These are phyloP conservation scores for Phyllotreta cruciferae DNA, from an alignment of 2,888 invertebrate genomes.

Conservation along the genomic window DNA sequence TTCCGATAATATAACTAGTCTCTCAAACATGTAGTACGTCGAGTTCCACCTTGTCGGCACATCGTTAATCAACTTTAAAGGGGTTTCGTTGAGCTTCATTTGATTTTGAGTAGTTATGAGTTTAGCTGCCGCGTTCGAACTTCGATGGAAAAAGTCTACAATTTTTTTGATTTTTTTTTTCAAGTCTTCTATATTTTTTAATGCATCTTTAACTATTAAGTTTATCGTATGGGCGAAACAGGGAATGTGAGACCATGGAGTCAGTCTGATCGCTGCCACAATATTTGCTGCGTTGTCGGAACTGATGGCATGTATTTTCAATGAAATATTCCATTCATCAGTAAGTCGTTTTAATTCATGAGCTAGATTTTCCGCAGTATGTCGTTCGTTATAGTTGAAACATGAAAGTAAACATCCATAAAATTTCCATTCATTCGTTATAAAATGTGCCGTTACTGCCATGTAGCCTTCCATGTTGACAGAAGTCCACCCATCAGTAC, in stretches of 20 bases:
- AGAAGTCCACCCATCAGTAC: slow-evolving; percentile 31
- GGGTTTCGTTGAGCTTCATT: slow-evolving; percentile 23
- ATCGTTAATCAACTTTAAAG: slow-evolving; percentile 39
- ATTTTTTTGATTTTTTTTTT: slow-evolving; percentile 27
- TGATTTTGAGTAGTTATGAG: slow-evolving; percentile 30
- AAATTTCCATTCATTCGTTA: slow-evolving; percentile 31
- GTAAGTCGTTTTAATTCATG: slow-evolving; percentile 22
- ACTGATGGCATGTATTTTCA: slow-evolving; percentile 27
- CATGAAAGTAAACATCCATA: slow-evolving; percentile 28
- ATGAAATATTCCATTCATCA: slow-evolving; percentile 29
- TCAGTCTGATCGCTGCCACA: slow-evolving; percentile 28
- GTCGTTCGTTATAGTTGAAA: slow-evolving; percentile 26
- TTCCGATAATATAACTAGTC: slow-evolving; percentile 36
- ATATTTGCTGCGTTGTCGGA: slow-evolving; percentile 36
- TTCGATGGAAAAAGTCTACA: too few species aligned
- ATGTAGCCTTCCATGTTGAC: slow-evolving; percentile 24
- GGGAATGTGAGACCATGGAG: slow-evolving; percentile 31
- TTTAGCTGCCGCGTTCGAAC: too few species aligned
- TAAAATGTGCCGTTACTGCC: slow-evolving; percentile 32
- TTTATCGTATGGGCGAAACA: too few species aligned
- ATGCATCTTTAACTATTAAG: slow-evolving; percentile 24
- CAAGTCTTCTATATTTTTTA: slow-evolving; percentile 18
- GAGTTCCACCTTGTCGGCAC: slow-evolving; percentile 42
- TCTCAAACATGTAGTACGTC: slow-evolving; percentile 40
- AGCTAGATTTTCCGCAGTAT: slow-evolving; percentile 32